Base-by-base conservation (phyloP, 2,113 vertebrate species). In the Planiliza haematocheilus region DNA sequence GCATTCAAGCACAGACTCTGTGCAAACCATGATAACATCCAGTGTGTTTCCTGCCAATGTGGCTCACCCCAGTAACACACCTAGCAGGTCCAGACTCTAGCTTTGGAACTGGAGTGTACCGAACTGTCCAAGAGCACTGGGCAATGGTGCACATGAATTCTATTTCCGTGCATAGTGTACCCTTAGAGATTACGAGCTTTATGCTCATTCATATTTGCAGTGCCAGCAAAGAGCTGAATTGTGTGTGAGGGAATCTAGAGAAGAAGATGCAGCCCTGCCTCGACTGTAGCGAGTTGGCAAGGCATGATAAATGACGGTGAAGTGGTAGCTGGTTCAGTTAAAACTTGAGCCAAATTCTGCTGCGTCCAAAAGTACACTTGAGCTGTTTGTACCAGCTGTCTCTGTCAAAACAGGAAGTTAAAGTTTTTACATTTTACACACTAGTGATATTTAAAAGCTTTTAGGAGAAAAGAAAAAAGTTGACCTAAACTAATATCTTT, bases 141-240 rank as follows among this genome's bases (percentile, higher is more conserved):
- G 75, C 49, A 84, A 16, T 8, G 36, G 13, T 64, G 64, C 58
- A 66, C 37, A 45, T 38, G 42, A 52, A 53, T 59, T 55, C 21
- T 71, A 63, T 85, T 81, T 59, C 37, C 49, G 55, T 16, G 43
- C 14, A 38, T 30, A n/a, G 55, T 20, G 6, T 66, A 34, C 21
- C 42, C 37, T 56, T 36, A 8, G 57, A 70, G 60, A 79, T 55
- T 43, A 43, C 1, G 3, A 62, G 51, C 59, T 57, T 70, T 57
- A n/a, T 42, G 12, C 53, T 62, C 42, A 50, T 79, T 70, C 65
- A 82, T 48, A 79, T 77, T 53, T 77, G 68, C 77, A 66, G 55
- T 14, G 59, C 56, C 71, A 76, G 80, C 80, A 39, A 80, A 83
- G 51, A 43, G 36, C 24, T 58, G 64, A 53, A 42, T 68, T 59